Evolutionary conservation across 2,797 vertebrate genomes (phyloP), one percentile per base, ranked within the genome.

Genomic region (Spondyliosoma cantharus): DNA sequence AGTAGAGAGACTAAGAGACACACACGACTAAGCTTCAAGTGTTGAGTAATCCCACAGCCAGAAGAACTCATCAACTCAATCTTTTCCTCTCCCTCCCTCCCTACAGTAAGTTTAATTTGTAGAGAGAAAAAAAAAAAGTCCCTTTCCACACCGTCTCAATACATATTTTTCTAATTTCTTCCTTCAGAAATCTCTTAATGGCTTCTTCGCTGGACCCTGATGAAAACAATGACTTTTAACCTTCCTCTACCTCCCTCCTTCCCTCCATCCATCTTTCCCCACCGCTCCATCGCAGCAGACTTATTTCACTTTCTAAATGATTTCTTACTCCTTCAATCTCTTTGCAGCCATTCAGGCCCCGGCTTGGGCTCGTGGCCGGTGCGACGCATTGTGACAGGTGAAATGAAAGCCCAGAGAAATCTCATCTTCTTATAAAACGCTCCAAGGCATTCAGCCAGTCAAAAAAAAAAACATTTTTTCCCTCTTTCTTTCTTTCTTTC

Each of bases 211-310:
- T 62, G 83, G 85, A 91, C 89, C 73, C 85, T 90, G 89, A 94
- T 93, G 94, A 95, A 94, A 94, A 95, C 94, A 95, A 95, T 94
- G 92, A 94, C 92, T 95, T 94, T 91, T 91, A 91, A 93, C 91
- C 91, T 88, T 81, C 85, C 79, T 82, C 81, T 75, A 45, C 46
- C 79, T 82, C 81, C 59, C 53, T 79, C 80, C 75, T 27, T 60
- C 65, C 71, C 54, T 81, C 71, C 78, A 68, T 77, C 89, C 83
- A 37, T 86, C 80, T 74, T 58, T 62, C 60, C 74, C 71, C 83
- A 2, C 70, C 80, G 80, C 82, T 84, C 84, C 85, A 93, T 91
- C 89, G 80, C 71, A 78, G 82, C 83, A 59, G 77, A 93, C 92
- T 94, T 94, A 93, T 93, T 95, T 93, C 83, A 90, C 89, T 93